phyloP scores from a whole-genome alignment of 2,113 vertebrate species.

The Neogobius melanostomus region DNA sequence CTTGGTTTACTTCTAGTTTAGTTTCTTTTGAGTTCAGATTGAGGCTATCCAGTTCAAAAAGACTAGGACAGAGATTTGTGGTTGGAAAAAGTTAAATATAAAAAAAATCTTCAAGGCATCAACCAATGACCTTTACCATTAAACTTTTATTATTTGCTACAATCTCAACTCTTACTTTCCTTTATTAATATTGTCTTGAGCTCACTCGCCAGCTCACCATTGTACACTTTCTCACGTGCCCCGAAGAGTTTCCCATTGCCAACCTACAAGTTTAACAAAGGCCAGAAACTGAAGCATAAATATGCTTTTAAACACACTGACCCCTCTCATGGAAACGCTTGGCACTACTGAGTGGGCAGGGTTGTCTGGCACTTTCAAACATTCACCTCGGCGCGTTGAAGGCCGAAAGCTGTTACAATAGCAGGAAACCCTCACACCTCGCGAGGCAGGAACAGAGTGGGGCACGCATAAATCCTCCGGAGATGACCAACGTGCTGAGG shows the following conservation, averaged over 20 bases:
- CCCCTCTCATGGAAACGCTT: conserved; percentile 39
- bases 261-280: not conserved
- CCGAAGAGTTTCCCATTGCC: not conserved
- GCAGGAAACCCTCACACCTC: conserved; percentile 48
- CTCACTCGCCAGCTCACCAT: not conserved
- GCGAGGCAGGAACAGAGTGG: conserved; percentile 23
- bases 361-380: conserved; percentile 18
- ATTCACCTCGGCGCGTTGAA: conserved; percentile 21
- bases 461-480: conserved; percentile 14
- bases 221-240: not conserved
- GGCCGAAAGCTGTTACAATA: conserved; percentile 48
- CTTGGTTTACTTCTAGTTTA: no score
- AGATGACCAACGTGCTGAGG: conserved; percentile 39
- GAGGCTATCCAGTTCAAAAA: no score
- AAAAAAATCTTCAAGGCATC: not conserved
- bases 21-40: no score
- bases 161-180: not conserved
- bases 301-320: not conserved
- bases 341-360: conserved; percentile 3
- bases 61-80: no score
- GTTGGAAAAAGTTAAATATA: no score
- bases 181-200: not conserved
- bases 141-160: not conserved
- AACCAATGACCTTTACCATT: not conserved
- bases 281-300: conserved; percentile 5